phyloP scores from a whole-genome alignment of 1,140 invertebrate species.

The Luehdorfia chinensis region DNA sequence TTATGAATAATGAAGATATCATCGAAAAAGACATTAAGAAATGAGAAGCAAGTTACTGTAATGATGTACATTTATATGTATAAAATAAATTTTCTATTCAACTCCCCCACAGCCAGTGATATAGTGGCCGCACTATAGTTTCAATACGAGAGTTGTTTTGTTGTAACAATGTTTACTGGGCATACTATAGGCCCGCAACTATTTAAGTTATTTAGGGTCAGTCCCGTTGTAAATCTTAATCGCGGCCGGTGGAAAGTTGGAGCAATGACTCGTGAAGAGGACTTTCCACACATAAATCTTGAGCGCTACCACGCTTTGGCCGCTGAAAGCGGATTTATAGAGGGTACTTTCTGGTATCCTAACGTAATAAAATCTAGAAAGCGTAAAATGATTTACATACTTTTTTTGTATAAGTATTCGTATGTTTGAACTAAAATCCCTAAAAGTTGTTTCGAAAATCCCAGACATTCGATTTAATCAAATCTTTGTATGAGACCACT shows the following conservation, averaged over 20 bases:
- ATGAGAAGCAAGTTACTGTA: too few species aligned
- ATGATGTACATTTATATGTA: too few species aligned
- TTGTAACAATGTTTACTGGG: not conserved
- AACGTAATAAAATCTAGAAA: too few species aligned
- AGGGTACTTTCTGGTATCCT: slow-evolving; percentile 1
- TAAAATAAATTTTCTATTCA: slow-evolving; percentile 12
- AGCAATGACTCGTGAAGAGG: slow-evolving; percentile 52
- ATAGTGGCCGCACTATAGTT: slow-evolving; percentile 5
- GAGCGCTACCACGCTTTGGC: slow-evolving; percentile 9
- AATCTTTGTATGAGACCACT: too few species aligned
- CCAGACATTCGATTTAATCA: too few species aligned
- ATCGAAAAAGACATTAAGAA: too few species aligned
- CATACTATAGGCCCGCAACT: slow-evolving; percentile 39
- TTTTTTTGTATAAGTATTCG: too few species aligned
- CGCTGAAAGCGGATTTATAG: slow-evolving; percentile 12
- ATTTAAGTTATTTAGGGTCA: slow-evolving; percentile 58
- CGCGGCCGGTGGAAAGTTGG: slow-evolving; percentile 39
- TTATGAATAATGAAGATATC: too few species aligned
- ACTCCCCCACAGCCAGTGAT: slow-evolving; percentile 11
- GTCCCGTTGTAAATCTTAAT: slow-evolving; percentile 64
- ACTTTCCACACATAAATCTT: slow-evolving; percentile 55
- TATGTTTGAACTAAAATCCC: too few species aligned
- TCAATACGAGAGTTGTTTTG: slow-evolving; percentile 6
- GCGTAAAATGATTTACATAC: too few species aligned
- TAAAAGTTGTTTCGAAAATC: too few species aligned